Percentiles rank a stretch among this genome's conserved stretches.
Conservation (phyloP, 1,140 invertebrate genomes). For the Pemphigus obesinymphae region DNA sequence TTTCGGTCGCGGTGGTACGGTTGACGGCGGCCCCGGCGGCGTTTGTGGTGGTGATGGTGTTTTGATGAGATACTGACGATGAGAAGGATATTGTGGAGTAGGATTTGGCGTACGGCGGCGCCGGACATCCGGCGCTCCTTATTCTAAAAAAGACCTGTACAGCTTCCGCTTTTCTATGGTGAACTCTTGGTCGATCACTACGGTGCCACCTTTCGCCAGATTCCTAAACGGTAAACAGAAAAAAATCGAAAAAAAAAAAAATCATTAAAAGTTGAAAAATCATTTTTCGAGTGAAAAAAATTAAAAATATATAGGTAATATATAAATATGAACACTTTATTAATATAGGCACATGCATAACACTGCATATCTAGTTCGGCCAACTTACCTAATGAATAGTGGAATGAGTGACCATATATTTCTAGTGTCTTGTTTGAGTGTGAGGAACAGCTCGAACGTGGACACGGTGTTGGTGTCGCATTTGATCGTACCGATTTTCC, state of each 20-base stretch:
- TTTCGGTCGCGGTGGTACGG: slow-evolving; percentile 3
- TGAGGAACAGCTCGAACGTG: slow-evolving; percentile 79
- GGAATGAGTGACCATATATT: slow-evolving; percentile 76
- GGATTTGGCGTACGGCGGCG: slow-evolving; percentile 27
- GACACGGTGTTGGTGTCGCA: slow-evolving; percentile 76
- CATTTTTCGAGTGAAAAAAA: not conserved
- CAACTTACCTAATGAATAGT: slow-evolving; percentile 77
- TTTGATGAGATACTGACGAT: slow-evolving; percentile 34
- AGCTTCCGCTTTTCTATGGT: slow-evolving; percentile 80
- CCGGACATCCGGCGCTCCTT: slow-evolving; percentile 24
- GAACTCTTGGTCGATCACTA: slow-evolving; percentile 78
- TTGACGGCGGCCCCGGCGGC: not conserved
- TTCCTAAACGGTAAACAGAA: slow-evolving; percentile 57
- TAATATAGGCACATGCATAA: too few relatives aligned
- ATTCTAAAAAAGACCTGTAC: slow-evolving; percentile 64
- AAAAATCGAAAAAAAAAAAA: slow-evolving; percentile 44
- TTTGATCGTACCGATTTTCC: slow-evolving; percentile 64
- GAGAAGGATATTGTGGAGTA: slow-evolving; percentile 20
- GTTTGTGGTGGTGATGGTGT: slow-evolving; percentile 13
- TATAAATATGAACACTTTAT: not conserved
- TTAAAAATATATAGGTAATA: not conserved
- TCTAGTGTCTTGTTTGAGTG: slow-evolving; percentile 69
- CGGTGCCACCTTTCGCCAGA: slow-evolving; percentile 71
- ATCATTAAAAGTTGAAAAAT: not conserved
- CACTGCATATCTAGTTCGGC: too few relatives aligned